Conservation (phyloP, 2,888 invertebrate genomes). For the Lithophane semibrunnea region DNA sequence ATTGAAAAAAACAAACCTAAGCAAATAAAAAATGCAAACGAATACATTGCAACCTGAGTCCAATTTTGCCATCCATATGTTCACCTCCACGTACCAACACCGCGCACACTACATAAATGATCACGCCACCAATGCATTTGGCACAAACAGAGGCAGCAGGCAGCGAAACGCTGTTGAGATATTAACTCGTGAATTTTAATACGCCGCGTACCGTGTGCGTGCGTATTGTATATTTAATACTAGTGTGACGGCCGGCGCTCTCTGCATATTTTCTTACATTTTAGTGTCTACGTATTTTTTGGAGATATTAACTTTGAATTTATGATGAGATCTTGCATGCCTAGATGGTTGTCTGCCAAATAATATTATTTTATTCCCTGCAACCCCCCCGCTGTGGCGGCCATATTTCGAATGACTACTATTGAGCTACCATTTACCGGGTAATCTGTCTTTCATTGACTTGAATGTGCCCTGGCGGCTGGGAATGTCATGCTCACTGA, state of each 20-base stretch:
- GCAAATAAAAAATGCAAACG: neutral
- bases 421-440: too few relatives aligned
- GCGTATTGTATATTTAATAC: constrained; percentile 52
- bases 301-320: constrained; percentile 10
- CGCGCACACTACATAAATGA: constrained; percentile 55
- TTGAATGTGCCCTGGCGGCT: too few relatives aligned
- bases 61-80: constrained; percentile 46
- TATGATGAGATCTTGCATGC: neutral
- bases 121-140: constrained; percentile 47
- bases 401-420: too few relatives aligned
- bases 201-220: constrained; percentile 33
- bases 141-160: constrained; percentile 49
- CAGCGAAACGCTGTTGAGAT: constrained; percentile 50
- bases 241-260: constrained; percentile 25
- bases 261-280: constrained; percentile 27
- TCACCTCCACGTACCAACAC: constrained; percentile 14
- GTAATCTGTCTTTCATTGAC: too few relatives aligned
- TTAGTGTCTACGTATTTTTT: constrained; percentile 12
- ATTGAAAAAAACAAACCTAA: constrained; percentile 11
- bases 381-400: too few relatives aligned
- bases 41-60: neutral
- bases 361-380: neutral
- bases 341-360: neutral
- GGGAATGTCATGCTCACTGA: too few relatives aligned
- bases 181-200: constrained; percentile 67